Conservation (phyloP, 2,797 vertebrate species). For the Poecilia picta region DNA sequence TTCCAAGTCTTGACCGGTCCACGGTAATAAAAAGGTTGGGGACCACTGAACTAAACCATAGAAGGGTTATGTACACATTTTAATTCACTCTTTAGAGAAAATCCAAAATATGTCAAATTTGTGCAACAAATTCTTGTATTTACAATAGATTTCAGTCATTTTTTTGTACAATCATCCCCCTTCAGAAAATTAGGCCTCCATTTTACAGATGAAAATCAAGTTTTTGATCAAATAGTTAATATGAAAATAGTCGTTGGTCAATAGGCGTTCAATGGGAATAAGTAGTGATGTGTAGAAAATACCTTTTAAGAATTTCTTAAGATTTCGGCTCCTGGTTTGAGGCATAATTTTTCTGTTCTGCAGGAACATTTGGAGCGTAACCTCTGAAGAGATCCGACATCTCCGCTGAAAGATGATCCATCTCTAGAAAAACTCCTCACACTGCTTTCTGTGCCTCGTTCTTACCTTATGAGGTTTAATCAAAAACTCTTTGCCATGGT, state of each 20-base stretch:
- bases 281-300: neutral
- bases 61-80: neutral
- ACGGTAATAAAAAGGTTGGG: too few relatives aligned
- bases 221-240: neutral
- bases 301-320: neutral
- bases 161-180: neutral
- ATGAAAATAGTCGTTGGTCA: neutral
- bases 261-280: neutral
- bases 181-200: neutral
- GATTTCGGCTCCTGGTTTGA: neutral
- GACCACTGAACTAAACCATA: too few relatives aligned
- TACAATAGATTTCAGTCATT: neutral
- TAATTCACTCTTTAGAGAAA: neutral
- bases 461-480: slow-evolving; percentile 44
- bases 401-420: slow-evolving; percentile 26
- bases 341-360: neutral
- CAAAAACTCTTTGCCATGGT: slow-evolving; percentile 30
- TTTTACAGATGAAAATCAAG: neutral
- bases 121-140: neutral
- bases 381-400: neutral
- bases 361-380: slow-evolving; percentile 30
- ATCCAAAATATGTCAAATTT: neutral
- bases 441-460: neutral
- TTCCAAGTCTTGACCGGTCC: too few relatives aligned
- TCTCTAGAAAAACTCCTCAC: slow-evolving; percentile 1